Evolutionary conservation across 1,140 invertebrate species (phyloP).

Genomic region (Pteromalus puparum): DNA sequence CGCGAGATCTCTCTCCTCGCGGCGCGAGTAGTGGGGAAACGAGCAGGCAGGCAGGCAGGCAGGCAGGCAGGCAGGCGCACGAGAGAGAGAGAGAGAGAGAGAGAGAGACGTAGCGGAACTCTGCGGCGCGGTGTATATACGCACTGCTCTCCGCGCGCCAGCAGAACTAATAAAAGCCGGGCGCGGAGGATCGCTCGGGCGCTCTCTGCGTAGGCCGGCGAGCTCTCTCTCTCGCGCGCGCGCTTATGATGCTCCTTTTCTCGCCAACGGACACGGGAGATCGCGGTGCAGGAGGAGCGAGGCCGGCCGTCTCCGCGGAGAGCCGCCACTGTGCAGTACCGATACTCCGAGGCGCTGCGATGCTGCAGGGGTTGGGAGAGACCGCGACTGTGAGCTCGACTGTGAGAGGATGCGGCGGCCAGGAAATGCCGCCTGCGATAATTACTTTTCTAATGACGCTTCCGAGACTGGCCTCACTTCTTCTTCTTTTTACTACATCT

Average conservation of each 20-base stretch:
- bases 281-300: not conserved
- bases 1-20: not conserved
- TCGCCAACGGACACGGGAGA: not conserved
- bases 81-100: conserved; percentile 47
- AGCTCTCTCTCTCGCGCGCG: not conserved
- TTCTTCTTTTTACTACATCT: not conserved
- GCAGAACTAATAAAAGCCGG: conserved; percentile 1
- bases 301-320: not conserved
- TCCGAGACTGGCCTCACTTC: not conserved
- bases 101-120: conserved; percentile 45
- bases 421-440: conserved; percentile 2
- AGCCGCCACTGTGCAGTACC: conserved; percentile 1
- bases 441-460: conserved; percentile 33
- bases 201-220: conserved; percentile 17
- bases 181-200: conserved; percentile 26
- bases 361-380: not conserved
- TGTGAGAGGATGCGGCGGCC: not conserved
- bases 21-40: not conserved
- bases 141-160: not conserved
- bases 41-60: conserved; percentile 13
- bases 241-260: not conserved
- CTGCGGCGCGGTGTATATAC: not conserved
- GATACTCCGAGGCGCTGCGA: conserved; percentile 9
- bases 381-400: not conserved
- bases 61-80: too few species aligned